Base-by-base conservation (phyloP, 2,797 vertebrate genomes). In the Falco rusticolus region DNA sequence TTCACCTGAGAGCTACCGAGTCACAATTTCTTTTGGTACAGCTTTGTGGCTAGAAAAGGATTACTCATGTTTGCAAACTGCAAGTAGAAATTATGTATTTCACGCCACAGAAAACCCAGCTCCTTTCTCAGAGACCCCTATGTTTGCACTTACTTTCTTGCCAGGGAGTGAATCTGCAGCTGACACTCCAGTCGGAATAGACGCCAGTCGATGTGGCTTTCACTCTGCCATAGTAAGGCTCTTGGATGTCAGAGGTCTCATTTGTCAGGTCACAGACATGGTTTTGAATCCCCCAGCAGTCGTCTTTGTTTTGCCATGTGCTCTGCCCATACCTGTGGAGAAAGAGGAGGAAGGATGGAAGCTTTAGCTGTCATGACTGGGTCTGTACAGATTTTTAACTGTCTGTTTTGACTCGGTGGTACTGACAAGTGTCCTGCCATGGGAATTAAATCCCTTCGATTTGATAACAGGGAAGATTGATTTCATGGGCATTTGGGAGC, bases 151-250 rank as follows among this genome's bases (percentile, higher is more conserved):
- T 95, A 99, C 99, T 99, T 98, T 99, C 98, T 98, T 97, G 97
- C 96, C 98, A 98, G 10, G 99, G 99, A 90, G 93, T 98, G 97
- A 99, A 99, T 78, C 99, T 98, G 56, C 61, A 84, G 12, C 98
- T 98, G 45, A 98, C 95, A 69, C 93, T 96, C 99, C 99, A 99
- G 71, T 76, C 34, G 1, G 99, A 99, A 68, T 86, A 94, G 64
- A 89, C 28, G 5, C 97, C 96, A 8, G 95, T 79, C 3, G 90
- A 96, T 6, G 84, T 77, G 0, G 97, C 97, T 47, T 90, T 98
- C 71, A 99, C 98, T 87, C 98, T 98, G 86, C 98, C 98, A 0
- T 99, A 99, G 96, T 99, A 99, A 96, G 98, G 98, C 90, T 99
- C 99, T 56, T 96, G 98, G 45, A 97, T 74, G 5, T 98, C 97